Evolutionary conservation across 2,888 invertebrate species (phyloP).

Genomic region (Parapristionchus giblindavisi): DNA sequence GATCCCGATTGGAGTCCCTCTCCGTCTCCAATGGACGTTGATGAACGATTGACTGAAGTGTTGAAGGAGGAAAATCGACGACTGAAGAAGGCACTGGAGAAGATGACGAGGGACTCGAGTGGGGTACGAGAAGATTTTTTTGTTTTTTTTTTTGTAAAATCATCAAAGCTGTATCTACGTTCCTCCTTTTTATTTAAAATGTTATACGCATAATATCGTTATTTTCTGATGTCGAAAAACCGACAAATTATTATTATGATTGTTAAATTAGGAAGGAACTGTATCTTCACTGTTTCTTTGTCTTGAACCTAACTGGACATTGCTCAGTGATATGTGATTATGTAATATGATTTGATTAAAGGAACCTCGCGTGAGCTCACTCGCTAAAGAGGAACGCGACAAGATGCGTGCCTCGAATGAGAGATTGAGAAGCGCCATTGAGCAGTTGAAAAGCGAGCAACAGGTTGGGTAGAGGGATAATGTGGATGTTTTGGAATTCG

Average conservation of each 20-base stretch:
- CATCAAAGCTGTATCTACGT: no score
- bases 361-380: no score
- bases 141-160: no score
- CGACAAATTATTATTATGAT: no score
- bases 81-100: constrained; percentile 22
- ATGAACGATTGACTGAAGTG: background rate
- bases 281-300: no score
- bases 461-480: background rate
- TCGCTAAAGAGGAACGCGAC: background rate
- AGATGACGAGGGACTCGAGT: constrained; percentile 10
- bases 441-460: constrained; percentile 16
- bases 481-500: background rate
- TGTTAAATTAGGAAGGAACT: no score
- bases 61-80: constrained; percentile 13
- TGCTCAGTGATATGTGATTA: no score
- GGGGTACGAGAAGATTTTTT: background rate
- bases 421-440: constrained; percentile 4
- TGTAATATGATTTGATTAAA: no score
- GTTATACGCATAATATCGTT: no score
- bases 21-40: constrained; percentile 11
- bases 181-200: no score
- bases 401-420: constrained; percentile 18
- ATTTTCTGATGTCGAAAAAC: no score
- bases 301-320: no score
- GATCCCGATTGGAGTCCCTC: constrained; percentile 21